Evolutionary conservation across 2,888 invertebrate genomes (phyloP), one percentile per base, ranked within the genome.

Genomic region (Ceramica pisi): DNA sequence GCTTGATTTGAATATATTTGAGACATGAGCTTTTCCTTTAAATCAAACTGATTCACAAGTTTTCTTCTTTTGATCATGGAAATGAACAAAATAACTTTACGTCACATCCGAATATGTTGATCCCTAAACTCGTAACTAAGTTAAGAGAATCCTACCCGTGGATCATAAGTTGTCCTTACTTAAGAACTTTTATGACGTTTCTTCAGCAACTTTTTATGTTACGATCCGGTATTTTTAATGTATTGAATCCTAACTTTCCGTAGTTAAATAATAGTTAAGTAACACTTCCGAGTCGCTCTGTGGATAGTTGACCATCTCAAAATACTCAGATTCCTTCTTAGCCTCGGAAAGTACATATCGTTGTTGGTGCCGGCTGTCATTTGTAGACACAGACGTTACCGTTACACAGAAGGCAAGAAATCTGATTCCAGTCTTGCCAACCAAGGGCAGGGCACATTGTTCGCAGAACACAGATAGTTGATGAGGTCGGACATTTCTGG

Each of bases 61-160:
- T 12, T 23, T 57, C 23, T n/a, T 12, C 6, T 5, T 80, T 75
- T 81, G 69, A 78, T 65, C 78, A 62, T 46, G 23, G 57, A 70
- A 66, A 67, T 67, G 53, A 55, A 68, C 46, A 48, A 44, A 19
- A 16, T 50, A 77, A 71, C 53, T 81, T 48, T 35, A 59, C 51
- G 16, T 46, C n/a, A 55, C 78, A 70, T 46, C 26, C 16, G 57
- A 57, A 67, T 68, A 78, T 55, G 50, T 71, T 71, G 78, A 81
- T 66, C 77, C 71, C 50, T 31, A 41, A 78, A 81, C 57, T 78
- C 21, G 50, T 53, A 78, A 81, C 78, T 50, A 46, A 70, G 78
- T 81, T 81, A 70, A n/a, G 26, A 59, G 46, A 71, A 55, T 65
- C 53, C 48, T 46, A 23, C 57, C 21, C 35, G 44, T 59, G 62